These are phyloP conservation scores for Acanthisitta chloris DNA, from an alignment of 2,113 vertebrate genomes.

Conservation along the genomic window DNA sequence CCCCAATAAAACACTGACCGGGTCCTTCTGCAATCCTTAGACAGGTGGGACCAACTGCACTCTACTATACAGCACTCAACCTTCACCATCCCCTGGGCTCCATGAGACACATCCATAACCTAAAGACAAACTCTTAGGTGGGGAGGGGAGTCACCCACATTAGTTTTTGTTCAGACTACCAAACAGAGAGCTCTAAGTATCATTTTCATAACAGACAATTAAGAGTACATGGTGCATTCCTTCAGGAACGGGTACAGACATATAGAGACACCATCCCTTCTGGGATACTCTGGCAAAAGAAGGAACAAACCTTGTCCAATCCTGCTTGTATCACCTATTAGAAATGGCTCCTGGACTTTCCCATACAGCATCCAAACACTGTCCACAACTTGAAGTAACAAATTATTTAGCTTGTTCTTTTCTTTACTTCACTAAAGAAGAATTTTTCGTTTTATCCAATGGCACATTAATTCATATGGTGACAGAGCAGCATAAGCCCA, in stretches of 20 bases:
- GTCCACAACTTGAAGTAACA: neutral
- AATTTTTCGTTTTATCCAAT: neutral
- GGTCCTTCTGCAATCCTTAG: neutral
- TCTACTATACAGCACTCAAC: neutral
- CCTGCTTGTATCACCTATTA: neutral
- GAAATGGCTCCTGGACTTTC: neutral
- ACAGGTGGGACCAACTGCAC: neutral
- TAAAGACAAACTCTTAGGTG: neutral
- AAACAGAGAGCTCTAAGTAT: neutral
- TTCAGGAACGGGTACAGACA: neutral
- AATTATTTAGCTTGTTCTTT: neutral
- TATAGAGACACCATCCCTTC: rapidly evolving
- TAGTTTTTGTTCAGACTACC: neutral
- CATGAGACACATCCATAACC: neutral
- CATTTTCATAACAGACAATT: neutral
- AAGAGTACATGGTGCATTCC: neutral
- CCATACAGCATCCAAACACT: neutral
- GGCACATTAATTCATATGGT: neutral
- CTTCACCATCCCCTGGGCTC: neutral
- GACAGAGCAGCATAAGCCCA: neutral
- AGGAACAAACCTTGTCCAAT: neutral
- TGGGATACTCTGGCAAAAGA: neutral
- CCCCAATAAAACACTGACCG: neutral
- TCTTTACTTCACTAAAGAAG: neutral
- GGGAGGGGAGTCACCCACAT: neutral